Percentiles rank a stretch among this genome's conserved stretches.
These are phyloP conservation scores for Rapana venosa DNA, from an alignment of 2,888 invertebrate species.

Conservation along the genomic window DNA sequence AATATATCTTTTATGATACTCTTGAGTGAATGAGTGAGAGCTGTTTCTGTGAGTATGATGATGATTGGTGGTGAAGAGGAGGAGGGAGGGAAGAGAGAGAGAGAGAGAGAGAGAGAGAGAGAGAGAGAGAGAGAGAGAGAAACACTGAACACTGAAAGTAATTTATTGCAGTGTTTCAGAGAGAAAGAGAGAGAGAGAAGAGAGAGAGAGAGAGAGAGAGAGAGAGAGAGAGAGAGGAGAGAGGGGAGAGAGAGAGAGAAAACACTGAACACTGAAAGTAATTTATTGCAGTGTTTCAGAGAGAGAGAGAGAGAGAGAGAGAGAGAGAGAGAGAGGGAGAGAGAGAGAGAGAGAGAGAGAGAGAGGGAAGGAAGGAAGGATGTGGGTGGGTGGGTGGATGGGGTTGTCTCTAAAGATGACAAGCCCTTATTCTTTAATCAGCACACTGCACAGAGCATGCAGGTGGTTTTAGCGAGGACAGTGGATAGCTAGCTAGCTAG, in stretches of 20 bases:
- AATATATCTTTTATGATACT: no score
- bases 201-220: not conserved
- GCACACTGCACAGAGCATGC: no score
- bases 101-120: not conserved
- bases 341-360: not conserved
- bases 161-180: not conserved
- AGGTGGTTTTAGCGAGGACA: no score
- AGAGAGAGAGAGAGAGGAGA: not conserved
- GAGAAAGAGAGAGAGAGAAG: not conserved
- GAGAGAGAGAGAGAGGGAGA: conserved; percentile 10
- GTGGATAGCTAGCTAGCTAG: no score
- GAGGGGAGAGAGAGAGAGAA: not conserved
- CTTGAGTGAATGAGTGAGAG: no score
- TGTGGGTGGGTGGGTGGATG: not conserved
- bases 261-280: not conserved
- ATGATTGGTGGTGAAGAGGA: not conserved
- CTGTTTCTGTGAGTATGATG: no score
- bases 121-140: not conserved
- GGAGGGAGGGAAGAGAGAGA: conserved; percentile 12
- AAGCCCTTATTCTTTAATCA: no score
- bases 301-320: not conserved
- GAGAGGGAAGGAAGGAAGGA: not conserved
- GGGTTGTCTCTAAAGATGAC: no score
- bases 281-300: not conserved
- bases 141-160: not conserved